Percentiles rank a stretch among this genome's conserved stretches.
Evolutionary conservation across 2,888 invertebrate genomes (phyloP).

Genomic region (Stictocephala bisonia): DNA sequence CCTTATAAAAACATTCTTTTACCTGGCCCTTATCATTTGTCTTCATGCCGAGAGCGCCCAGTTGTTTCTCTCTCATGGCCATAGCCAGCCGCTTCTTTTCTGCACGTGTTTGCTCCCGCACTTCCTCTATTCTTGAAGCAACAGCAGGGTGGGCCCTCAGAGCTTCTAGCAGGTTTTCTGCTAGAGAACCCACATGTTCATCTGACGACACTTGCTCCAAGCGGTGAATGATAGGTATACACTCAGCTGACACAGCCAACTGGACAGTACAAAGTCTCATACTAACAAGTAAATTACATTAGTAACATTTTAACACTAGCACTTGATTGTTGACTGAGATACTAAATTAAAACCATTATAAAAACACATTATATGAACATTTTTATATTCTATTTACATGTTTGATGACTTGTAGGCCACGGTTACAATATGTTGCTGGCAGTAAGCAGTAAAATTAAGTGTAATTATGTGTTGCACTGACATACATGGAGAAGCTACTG

Average conservation of each 20-base stretch:
- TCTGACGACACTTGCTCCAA: conserved; percentile 98
- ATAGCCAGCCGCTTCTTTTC: conserved; percentile 98
- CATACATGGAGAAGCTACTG: no score
- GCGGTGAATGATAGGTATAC: conserved; percentile 94
- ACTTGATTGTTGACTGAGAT: neutral
- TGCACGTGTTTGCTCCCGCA: conserved; percentile 91
- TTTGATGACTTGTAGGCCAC: no score
- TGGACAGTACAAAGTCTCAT: conserved; percentile 61
- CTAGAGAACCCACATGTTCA: conserved; percentile 95
- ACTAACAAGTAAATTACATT: neutral
- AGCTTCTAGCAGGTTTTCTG: conserved; percentile 94
- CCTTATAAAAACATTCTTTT: no score
- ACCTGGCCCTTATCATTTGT: conserved; percentile 98
- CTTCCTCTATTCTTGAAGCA: conserved; percentile 89
- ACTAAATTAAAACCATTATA: neutral
- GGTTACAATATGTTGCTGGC: no score
- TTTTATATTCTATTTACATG: neutral
- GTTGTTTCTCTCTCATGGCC: conserved; percentile 96
- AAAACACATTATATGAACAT: neutral
- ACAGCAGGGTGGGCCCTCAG: conserved; percentile 82
- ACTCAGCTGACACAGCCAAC: conserved; percentile 87
- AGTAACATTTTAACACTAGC: neutral
- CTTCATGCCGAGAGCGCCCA: conserved; percentile 94
- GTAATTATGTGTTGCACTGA: no score
- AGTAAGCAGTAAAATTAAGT: no score